These are phyloP conservation scores for Epinotia demarniana DNA, from an alignment of 2,888 invertebrate genomes.

Conservation along the genomic window DNA sequence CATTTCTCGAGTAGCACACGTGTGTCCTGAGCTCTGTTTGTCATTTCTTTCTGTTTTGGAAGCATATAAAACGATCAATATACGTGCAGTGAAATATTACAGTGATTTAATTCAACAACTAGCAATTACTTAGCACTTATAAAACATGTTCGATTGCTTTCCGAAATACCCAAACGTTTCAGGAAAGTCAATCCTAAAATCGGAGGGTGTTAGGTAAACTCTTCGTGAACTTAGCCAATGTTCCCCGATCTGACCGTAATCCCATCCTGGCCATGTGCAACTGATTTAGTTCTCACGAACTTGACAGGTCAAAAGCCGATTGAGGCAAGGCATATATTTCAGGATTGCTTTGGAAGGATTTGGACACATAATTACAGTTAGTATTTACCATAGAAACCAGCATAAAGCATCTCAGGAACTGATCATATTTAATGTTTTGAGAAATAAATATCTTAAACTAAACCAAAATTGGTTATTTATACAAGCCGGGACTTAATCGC, in stretches of 20 bases:
- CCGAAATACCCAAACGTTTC: conserved; percentile 1
- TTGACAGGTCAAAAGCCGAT: conserved; percentile 3
- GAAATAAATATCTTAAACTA: too few species aligned
- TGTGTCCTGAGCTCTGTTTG: too few species aligned
- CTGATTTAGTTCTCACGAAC: conserved; percentile 18
- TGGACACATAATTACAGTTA: too few species aligned
- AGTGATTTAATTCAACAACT: neutral
- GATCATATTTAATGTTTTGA: too few species aligned
- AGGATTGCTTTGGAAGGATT: too few species aligned
- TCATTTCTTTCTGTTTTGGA: too few species aligned
- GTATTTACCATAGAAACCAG: too few species aligned
- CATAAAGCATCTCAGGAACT: too few species aligned
- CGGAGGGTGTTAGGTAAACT: conserved; percentile 13
- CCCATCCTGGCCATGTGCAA: conserved; percentile 9
- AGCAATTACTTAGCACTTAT: neutral
- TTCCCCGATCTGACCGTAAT: conserved; percentile 22
- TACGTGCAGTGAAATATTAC: neutral
- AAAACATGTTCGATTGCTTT: neutral
- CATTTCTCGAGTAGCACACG: too few species aligned
- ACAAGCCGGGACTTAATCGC: too few species aligned
- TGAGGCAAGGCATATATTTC: neutral
- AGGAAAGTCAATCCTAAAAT: conserved; percentile 11
- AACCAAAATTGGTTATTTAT: too few species aligned
- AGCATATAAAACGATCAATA: too few species aligned
- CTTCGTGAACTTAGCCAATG: conserved; percentile 2